These are phyloP conservation scores for Meloidogyne exigua DNA, from an alignment of 1,140 invertebrate species.

Conservation along the genomic window DNA sequence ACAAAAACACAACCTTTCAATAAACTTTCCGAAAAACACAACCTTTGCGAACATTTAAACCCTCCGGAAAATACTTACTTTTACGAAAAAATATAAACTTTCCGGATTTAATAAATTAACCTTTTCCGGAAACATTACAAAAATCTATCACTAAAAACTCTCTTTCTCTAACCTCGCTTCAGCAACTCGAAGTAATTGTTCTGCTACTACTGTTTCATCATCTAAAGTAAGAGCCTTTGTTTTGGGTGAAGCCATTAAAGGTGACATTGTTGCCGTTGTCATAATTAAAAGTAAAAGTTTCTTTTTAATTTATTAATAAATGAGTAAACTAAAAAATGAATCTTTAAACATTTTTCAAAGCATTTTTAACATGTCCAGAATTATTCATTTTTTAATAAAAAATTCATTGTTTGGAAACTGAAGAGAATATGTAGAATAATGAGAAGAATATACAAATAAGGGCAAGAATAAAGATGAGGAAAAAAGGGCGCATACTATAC, in stretches of 20 bases:
- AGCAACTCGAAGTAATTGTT: constrained; percentile 14
- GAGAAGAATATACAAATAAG: not conserved
- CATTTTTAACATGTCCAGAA: too few relatives aligned
- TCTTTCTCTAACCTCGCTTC: constrained; percentile 12
- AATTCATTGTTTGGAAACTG: not conserved
- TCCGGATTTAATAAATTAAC: not conserved
- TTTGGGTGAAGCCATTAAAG: constrained; percentile 3
- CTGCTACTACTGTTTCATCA: constrained; percentile 10
- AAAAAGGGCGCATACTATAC: not conserved
- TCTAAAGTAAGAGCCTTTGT: not conserved
- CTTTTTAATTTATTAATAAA: too few relatives aligned
- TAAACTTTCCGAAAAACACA: too few relatives aligned
- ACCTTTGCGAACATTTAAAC: too few relatives aligned
- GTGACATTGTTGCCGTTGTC: constrained; percentile 3
- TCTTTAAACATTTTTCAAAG: too few relatives aligned
- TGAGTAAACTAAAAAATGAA: not conserved
- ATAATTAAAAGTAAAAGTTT: not conserved
- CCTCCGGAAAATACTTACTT: not conserved
- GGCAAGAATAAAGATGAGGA: not conserved
- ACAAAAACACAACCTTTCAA: too few relatives aligned
- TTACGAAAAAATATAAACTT: not conserved
- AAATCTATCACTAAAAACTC: not conserved
- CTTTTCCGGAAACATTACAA: not conserved
- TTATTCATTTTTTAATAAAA: too few relatives aligned
- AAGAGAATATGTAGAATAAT: not conserved